phyloP scores from a whole-genome alignment of 2,888 invertebrate genomes.

The Meteorus cinctellus region DNA sequence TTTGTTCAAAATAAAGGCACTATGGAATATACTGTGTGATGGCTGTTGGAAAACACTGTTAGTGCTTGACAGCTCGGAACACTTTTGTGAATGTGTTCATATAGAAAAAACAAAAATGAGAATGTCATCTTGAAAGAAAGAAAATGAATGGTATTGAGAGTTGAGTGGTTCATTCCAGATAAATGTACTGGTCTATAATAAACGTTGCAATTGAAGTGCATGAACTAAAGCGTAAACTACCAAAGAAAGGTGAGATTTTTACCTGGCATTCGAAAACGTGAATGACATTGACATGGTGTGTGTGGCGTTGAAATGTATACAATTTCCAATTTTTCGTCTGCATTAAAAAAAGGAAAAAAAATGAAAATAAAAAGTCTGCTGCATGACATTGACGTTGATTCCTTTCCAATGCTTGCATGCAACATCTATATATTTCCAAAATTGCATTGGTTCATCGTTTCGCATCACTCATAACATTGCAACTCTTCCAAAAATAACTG shows the following conservation, averaged over 20 bases:
- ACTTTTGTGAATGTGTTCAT: background rate
- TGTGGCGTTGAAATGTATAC: slow-evolving; percentile 56
- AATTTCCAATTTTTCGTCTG: slow-evolving; percentile 60
- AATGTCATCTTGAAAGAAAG: slow-evolving; percentile 39
- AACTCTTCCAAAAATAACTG: too few relatives aligned
- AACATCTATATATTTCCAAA: background rate
- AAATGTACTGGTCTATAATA: background rate
- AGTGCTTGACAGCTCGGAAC: slow-evolving; percentile 28
- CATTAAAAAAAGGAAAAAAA: background rate
- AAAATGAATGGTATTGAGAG: slow-evolving; percentile 48
- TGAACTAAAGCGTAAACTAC: slow-evolving; percentile 14
- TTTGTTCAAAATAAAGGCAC: slow-evolving; percentile 10
- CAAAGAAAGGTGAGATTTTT: slow-evolving; percentile 13
- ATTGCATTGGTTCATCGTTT: background rate
- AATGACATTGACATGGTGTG: slow-evolving; percentile 50
- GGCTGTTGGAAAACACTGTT: slow-evolving; percentile 28
- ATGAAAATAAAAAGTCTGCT: background rate
- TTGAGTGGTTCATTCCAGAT: background rate
- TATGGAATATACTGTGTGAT: slow-evolving; percentile 34
- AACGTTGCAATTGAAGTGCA: background rate
- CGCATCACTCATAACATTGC: background rate
- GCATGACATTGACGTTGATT: slow-evolving; percentile 52
- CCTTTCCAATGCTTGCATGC: slow-evolving; percentile 54
- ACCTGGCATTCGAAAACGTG: slow-evolving; percentile 33
- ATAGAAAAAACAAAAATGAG: slow-evolving; percentile 46